A percentile compares a stretch with the other conserved stretches of the same genome.
Conservation (phyloP, 2,888 invertebrate species). For the Temnothorax unifasciatus region DNA sequence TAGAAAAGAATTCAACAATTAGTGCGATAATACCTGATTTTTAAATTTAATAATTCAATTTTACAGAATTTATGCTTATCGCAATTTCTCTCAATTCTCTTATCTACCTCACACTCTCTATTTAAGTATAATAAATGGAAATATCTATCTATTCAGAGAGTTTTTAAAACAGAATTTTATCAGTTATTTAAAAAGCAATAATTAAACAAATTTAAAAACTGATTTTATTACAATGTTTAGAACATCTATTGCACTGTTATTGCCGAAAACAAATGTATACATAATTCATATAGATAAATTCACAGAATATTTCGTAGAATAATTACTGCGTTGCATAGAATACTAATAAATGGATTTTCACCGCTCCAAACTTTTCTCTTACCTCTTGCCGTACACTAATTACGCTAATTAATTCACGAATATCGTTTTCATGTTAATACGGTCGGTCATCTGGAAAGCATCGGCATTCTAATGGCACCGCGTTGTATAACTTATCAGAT, state of each 20-base stretch:
- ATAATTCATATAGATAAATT: not conserved
- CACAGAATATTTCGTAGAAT: not conserved
- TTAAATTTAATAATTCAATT: not conserved
- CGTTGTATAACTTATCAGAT: constrained; percentile 15
- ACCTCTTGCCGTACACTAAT: not conserved
- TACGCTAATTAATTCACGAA: constrained; percentile 7
- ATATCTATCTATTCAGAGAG: not conserved
- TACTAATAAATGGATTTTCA: not conserved
- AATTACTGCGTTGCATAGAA: not conserved
- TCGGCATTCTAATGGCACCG: not conserved
- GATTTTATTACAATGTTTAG: not conserved
- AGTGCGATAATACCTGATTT: not conserved
- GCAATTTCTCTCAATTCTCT: not conserved
- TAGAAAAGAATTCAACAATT: not conserved
- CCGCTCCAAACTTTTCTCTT: not conserved
- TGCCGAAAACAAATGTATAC: not conserved
- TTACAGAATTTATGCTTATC: not conserved
- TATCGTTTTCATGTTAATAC: constrained; percentile 1
- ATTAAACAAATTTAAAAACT: not conserved
- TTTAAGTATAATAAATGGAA: not conserved
- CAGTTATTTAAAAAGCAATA: not conserved
- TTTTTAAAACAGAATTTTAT: not conserved
- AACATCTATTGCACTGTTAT: not conserved
- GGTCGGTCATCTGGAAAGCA: not conserved
- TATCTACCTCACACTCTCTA: not conserved